Percentiles rank a stretch among this genome's conserved stretches.
phyloP scores from a whole-genome alignment of 2,888 invertebrate species.

The Platycheirus rosarum region DNA sequence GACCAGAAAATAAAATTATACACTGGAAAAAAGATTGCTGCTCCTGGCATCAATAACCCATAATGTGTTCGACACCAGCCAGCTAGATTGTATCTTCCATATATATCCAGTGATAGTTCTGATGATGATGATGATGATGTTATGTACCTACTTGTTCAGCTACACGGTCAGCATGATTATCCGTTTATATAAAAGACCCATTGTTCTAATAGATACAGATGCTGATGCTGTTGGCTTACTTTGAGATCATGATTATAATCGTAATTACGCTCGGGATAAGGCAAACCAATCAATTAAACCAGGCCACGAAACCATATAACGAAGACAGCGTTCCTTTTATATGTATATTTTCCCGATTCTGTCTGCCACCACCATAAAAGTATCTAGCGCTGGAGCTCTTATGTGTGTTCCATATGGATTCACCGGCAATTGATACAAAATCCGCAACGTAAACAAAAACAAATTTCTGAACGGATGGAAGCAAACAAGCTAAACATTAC shows the following conservation, averaged over 20 bases:
- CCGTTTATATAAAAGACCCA: slow-evolving; percentile 54
- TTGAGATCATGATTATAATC: slow-evolving; percentile 62
- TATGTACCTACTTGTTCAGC: slow-evolving; percentile 10
- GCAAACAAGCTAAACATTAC: slow-evolving; percentile 35
- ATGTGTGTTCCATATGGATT: slow-evolving; percentile 19
- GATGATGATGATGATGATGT: slow-evolving; percentile 53
- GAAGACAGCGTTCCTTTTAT: slow-evolving; percentile 16
- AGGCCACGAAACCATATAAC: slow-evolving; percentile 49
- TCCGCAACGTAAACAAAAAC: slow-evolving; percentile 56
- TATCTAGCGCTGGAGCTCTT: not conserved
- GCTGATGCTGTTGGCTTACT: slow-evolving; percentile 37
- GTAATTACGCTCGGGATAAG: slow-evolving; percentile 64
- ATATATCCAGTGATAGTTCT: not conserved
- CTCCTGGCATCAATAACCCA: slow-evolving; percentile 47
- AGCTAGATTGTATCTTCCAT: slow-evolving; percentile 20
- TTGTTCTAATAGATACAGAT: slow-evolving; percentile 35
- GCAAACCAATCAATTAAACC: slow-evolving; percentile 73
- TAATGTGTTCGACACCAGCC: slow-evolving; percentile 14
- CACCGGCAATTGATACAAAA: slow-evolving; percentile 23
- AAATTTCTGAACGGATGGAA: slow-evolving; percentile 48
- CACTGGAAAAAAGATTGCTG: slow-evolving; percentile 18
- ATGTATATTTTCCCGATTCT: not conserved
- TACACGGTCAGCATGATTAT: slow-evolving; percentile 47
- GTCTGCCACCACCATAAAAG: not conserved
- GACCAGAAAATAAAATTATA: not conserved